Conservation (phyloP, 2,113 vertebrate species). For the Cyanoramphus novaezelandiae region DNA sequence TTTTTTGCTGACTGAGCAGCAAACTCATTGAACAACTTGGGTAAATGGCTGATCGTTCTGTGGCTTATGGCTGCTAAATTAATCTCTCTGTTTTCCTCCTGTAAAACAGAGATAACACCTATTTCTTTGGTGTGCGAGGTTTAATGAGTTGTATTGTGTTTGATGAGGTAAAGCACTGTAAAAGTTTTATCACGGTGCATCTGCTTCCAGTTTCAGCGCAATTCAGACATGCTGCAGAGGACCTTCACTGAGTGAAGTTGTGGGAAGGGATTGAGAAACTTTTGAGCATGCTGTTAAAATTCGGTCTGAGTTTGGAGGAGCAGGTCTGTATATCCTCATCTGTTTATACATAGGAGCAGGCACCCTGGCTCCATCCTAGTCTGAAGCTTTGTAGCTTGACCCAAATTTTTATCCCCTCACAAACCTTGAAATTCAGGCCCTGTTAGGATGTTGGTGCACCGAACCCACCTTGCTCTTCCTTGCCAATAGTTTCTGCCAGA, state of each 20-base stretch:
- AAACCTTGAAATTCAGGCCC: background rate
- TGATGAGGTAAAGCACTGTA: slow-evolving; percentile 24
- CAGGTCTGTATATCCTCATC: background rate
- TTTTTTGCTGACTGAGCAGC: background rate
- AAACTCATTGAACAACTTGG: background rate
- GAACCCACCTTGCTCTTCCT: rapidly evolving
- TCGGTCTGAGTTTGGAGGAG: background rate
- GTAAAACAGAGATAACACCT: background rate
- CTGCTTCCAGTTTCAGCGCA: background rate
- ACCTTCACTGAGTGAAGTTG: background rate
- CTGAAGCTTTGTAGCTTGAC: background rate
- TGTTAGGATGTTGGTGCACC: background rate
- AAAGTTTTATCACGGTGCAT: background rate
- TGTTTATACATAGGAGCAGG: background rate
- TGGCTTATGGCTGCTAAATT: background rate
- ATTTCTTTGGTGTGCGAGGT: background rate
- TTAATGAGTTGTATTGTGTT: slow-evolving; percentile 20
- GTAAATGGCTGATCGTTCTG: background rate
- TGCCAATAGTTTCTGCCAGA: background rate
- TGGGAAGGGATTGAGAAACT: background rate
- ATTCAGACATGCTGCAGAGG: background rate
- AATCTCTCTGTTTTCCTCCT: background rate
- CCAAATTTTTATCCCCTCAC: background rate
- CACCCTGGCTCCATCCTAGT: background rate
- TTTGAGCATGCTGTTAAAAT: background rate